Conservation (phyloP, 1,140 invertebrate species). For the Diprion similis region DNA sequence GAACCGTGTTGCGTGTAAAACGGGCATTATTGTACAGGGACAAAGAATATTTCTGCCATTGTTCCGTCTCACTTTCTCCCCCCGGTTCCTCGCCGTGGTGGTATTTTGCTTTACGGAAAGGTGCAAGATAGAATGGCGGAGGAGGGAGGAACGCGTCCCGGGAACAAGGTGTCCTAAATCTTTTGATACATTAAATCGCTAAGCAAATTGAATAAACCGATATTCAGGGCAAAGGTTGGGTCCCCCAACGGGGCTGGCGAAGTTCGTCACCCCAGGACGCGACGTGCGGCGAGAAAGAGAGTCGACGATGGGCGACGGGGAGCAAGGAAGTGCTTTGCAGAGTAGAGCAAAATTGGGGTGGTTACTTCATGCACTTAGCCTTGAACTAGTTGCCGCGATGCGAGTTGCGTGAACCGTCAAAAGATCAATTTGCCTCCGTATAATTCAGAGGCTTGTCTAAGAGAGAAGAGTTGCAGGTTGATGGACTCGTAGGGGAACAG, state of each 20-base stretch:
- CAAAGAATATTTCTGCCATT: background rate
- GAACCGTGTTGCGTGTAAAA: background rate
- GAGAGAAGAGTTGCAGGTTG: no score
- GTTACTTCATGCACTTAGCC: background rate
- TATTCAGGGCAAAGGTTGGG: conserved; percentile 2
- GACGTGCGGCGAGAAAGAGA: background rate
- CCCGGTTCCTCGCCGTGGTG: background rate
- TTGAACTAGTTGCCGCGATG: background rate
- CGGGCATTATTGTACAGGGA: background rate
- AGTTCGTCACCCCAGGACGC: background rate
- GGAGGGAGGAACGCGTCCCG: background rate
- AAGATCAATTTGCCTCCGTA: background rate
- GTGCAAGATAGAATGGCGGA: conserved; percentile 1
- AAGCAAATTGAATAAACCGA: conserved; percentile 7
- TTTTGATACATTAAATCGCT: conserved; percentile 6
- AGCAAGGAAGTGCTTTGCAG: background rate
- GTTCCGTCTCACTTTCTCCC: background rate
- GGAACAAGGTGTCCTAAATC: conserved; percentile 2
- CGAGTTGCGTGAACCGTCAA: background rate
- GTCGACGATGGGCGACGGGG: background rate
- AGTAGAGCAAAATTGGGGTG: background rate
- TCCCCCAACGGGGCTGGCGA: background rate
- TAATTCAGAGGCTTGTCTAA: background rate
- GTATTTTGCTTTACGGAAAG: background rate
- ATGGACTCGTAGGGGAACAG: no score